Evolutionary conservation across 2,113 vertebrate species (phyloP), one percentile per base, ranked within the genome.

Genomic region (Cathartes aura): DNA sequence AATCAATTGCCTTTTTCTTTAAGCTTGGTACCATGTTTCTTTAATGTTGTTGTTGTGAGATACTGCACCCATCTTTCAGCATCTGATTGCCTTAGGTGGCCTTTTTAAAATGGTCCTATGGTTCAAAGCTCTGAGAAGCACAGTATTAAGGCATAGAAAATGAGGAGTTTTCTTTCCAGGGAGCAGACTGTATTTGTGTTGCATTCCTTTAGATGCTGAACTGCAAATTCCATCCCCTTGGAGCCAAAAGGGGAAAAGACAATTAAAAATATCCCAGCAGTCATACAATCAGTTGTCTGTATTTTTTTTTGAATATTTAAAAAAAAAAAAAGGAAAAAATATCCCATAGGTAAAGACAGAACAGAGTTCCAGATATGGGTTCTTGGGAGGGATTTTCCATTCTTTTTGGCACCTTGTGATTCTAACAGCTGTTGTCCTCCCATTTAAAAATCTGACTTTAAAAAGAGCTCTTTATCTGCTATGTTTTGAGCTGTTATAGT

Each of bases 271-370:
- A 97, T 66, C 93, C 96, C 97, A 97, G 94, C 96, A 97, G 91
- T 92, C 95, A 63, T 98, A 98, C 98, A 97, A 97, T 98, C 97
- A 97, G 96, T 96, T 97, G 98, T 98, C 98, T 98, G 93, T 97
- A 73, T 27, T 81, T 96, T 97, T 36, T 98, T 90, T 58, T 82
- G 72, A 93, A 64, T 52, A 4, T 93, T 76, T 74, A 56, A 85
- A 91, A 78, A n/a, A 53, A 63, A 73, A 34, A 58, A 68, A 62
- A 8, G 1, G 4, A 30, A 75, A 62, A 87, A 66, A 52, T 8
- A 92, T 89, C 73, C 91, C 86, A n/a, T 82, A 80, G 66, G 72
- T 66, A 97, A 96, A 95, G 92, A 93, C 90, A 56, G 62, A 96
- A 83, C 36, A 32, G 81, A 93, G 93, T 96, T 97, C 97, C 86